Base-by-base conservation (phyloP, 2,113 vertebrate genomes). In the Galeopterus variegatus region DNA sequence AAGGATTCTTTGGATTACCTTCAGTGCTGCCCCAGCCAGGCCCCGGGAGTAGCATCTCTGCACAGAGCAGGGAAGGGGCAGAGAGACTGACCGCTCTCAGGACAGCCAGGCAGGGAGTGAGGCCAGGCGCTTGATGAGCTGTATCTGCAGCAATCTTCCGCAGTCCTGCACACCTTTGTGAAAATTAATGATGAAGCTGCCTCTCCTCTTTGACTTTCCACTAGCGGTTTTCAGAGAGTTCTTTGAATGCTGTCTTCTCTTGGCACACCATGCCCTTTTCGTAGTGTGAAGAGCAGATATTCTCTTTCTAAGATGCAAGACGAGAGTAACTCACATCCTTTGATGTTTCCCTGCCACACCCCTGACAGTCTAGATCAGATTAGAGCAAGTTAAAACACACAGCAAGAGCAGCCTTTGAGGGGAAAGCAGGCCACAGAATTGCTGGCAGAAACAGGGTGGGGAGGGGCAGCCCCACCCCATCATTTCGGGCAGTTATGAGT, bases 1-100 rank as follows among this genome's bases (percentile, higher is more conserved):
- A 96, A 97, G 88, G 96, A 96, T 94, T 98, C 95, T 96, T 84
- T 79, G 62, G 88, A 97, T 97, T 95, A 88, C 94, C 50, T 95
- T 97, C 92, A 97, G 90, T 77, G 81, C 96, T 97, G 95, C 95
- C 84, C 94, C 64, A 89, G 83, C 96, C 67, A 93, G 88, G 54
- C 75, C 97, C 96, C 85, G 85, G 75, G 91, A 95, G 76, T 95
- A 24, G 77, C 64, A 14, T 96, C 89, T 83, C 50, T 76, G 84
- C 70, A 88, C 28, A 83, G 69, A 48, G 15, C 23, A 58, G n/a
- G 31, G 50, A 12, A 58, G 50, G 33, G 86, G 33, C 58, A 69
- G 82, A 81, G 89, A 50, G 75, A 18, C 54, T n/a, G 24, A 41
- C 41, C 41, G 41, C 41, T 41, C 94, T 90, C 48, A 79, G 1